These are phyloP conservation scores for Cerastoderma edule DNA, from an alignment of 2,888 invertebrate genomes.

Conservation along the genomic window DNA sequence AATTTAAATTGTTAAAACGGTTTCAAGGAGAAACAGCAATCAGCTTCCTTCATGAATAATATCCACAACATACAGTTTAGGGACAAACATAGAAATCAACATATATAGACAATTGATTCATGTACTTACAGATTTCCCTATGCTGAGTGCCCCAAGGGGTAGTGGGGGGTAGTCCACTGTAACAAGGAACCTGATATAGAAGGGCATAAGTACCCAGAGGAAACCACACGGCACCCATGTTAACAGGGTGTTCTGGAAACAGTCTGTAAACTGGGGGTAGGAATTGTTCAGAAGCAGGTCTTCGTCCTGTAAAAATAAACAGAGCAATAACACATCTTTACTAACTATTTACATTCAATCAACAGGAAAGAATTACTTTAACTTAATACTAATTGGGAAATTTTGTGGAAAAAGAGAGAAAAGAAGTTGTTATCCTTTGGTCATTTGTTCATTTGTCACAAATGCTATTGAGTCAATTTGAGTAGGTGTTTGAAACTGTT, in stretches of 20 bases:
- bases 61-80: too few species aligned
- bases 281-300: conserved; percentile 67
- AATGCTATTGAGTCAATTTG: background rate
- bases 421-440: background rate
- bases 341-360: background rate
- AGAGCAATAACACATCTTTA: too few species aligned
- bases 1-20: too few species aligned
- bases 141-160: conserved; percentile 70
- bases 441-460: background rate
- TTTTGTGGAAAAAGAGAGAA: background rate
- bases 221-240: conserved; percentile 95
- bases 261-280: conserved; percentile 91
- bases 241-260: conserved; percentile 95
- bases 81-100: too few species aligned
- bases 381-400: background rate
- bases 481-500: too few species aligned
- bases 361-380: background rate
- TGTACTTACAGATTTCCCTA: conserved; percentile 77
- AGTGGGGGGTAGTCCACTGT: conserved; percentile 52
- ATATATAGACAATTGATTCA: too few species aligned
- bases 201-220: conserved; percentile 90
- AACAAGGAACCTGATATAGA: conserved; percentile 82
- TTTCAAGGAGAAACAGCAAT: too few species aligned
- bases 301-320: conserved; percentile 62
- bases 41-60: too few species aligned